Evolutionary conservation across 2,797 vertebrate genomes (phyloP).

Genomic region (Lateolabrax maculatus): DNA sequence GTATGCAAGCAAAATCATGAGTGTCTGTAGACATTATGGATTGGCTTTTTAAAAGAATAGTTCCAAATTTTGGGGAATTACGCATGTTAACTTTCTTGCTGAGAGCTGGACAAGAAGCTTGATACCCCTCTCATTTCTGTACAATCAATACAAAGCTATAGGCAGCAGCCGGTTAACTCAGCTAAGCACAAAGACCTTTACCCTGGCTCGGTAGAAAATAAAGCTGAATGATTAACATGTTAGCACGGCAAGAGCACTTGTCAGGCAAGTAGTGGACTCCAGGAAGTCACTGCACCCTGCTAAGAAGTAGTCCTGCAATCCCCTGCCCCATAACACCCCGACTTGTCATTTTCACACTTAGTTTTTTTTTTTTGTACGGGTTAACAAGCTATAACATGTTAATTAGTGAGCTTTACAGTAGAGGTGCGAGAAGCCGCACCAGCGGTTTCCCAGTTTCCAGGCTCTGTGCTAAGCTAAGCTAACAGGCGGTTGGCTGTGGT

Average conservation of each 20-base stretch:
- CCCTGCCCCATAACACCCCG: background rate
- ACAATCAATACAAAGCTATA: background rate
- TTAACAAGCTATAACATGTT: background rate
- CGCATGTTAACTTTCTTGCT: background rate
- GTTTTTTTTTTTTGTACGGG: background rate
- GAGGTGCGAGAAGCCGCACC: too few species aligned
- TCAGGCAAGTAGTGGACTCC: background rate
- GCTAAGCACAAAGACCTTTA: background rate
- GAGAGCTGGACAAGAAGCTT: background rate
- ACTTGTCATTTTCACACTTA: background rate
- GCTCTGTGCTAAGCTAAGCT: background rate
- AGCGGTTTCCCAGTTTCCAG: too few species aligned
- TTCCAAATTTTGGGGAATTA: background rate
- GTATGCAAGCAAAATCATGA: conserved; percentile 7
- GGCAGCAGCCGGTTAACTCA: background rate
- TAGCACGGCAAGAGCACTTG: background rate
- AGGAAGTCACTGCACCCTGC: background rate
- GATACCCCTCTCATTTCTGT: background rate
- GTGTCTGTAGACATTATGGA: too few species aligned
- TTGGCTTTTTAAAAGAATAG: background rate
- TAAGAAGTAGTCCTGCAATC: background rate
- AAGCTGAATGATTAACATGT: background rate
- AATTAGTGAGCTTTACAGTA: background rate
- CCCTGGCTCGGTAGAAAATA: background rate
- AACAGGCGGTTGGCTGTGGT: too few species aligned